phyloP scores from a whole-genome alignment of 2,888 invertebrate genomes.

The Coelogynopora nodosa region DNA sequence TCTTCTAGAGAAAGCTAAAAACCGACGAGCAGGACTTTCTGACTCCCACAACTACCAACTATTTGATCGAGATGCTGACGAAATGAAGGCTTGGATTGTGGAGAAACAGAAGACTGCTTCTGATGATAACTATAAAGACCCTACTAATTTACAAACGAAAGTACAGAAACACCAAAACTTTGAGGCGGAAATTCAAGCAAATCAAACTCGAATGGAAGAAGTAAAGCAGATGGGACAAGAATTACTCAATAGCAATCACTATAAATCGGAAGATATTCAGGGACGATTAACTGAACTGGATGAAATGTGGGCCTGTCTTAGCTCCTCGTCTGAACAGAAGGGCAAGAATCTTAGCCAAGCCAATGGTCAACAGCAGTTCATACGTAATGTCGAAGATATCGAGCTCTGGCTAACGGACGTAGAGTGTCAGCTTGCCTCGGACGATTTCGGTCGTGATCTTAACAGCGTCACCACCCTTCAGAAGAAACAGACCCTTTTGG shows the following conservation, averaged over 20 bases:
- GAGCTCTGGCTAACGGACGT: constrained; percentile 93
- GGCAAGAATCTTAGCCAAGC: constrained; percentile 70
- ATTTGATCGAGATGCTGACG: constrained; percentile 96
- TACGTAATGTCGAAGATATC: constrained; percentile 93
- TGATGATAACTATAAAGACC: constrained; percentile 63
- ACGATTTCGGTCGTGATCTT: constrained; percentile 92
- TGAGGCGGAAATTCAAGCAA: constrained; percentile 93
- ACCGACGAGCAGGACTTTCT: constrained; percentile 79
- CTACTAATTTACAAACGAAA: constrained; percentile 64
- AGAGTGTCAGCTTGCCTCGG: constrained; percentile 69
- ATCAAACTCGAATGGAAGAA: constrained; percentile 89
- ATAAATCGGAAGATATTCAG: constrained; percentile 70
- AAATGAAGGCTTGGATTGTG: constrained; percentile 97
- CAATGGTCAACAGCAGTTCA: constrained; percentile 94
- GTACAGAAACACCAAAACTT: constrained; percentile 98
- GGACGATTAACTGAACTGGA: constrained; percentile 81
- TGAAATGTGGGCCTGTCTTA: constrained; percentile 82
- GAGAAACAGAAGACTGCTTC: constrained; percentile 83
- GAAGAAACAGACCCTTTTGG: constrained; percentile 92
- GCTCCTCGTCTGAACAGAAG: constrained; percentile 84
- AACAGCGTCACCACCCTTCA: constrained; percentile 96
- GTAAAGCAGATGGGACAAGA: constrained; percentile 82
- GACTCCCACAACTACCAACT: constrained; percentile 94
- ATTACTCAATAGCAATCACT: constrained; percentile 81
- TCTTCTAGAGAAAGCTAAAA: constrained; percentile 81